Base-by-base conservation (phyloP, 2,888 invertebrate species). In the Macaria liturata region DNA sequence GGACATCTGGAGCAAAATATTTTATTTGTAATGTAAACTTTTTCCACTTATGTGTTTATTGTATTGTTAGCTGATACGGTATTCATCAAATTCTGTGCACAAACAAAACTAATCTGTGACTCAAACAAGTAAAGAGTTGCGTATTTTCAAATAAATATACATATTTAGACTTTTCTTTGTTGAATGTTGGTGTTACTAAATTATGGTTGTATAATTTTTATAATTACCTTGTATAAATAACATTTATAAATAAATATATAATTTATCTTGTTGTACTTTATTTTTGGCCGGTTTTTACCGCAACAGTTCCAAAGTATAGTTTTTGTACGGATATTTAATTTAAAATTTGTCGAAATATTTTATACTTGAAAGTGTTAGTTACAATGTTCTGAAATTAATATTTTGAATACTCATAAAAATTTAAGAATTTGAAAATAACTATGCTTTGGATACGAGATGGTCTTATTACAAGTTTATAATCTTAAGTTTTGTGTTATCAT, bases 151-250 rank as follows among this genome's bases (percentile, higher is more conserved):
- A 32, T 9, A 8, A 42, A 8, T 42, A 8, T 42, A 8, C 9
- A 32, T 49, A 40, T 43, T 9, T 4, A 6, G 20, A 43, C 49
- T 55, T 54, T 53, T 32, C 46, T 53, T 45, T 49, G 58, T 64
- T 61, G 44, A 57, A 54, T 47, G 57, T 61, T 64, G 34, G 34
- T 37, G 7, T 37, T 37, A 48, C 55, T 53, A 49, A 54, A 60
- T 62, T 62, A 59, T 59, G 54, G 58, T 62, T 61, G 30, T 54
- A 58, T 62, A 58, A 56, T 57, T 61, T 65, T 62, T 61, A 57
- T 57, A 37, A 2, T 37, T 37, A 61, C 32, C 9, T 49, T 42
- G n/a, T 42, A 32, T 32, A 49, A 20, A 20, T 20, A 20, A 20
- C 20, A 20, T 20, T 20, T 20, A 20, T 20, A 20, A 20, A 20